A percentile compares a stretch with the other conserved stretches of the same genome.
phyloP scores from a whole-genome alignment of 2,797 vertebrate species.

The Enoplosus armatus region DNA sequence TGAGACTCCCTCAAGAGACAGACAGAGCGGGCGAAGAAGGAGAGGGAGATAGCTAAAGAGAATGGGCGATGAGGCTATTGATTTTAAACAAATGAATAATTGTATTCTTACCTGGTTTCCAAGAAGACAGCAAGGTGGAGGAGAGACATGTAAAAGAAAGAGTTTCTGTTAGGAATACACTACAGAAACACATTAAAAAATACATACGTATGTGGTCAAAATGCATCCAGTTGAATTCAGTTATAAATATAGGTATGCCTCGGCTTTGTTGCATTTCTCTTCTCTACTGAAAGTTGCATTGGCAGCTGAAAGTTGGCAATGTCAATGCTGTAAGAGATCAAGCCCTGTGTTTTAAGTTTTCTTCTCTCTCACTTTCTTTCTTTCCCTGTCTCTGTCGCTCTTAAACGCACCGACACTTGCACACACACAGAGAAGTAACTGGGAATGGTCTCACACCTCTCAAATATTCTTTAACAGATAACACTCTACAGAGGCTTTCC shows the following conservation, averaged over 20 bases:
- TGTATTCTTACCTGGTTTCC: conserved; percentile 76
- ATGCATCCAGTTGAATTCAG: conserved; percentile 6
- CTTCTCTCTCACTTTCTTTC: conserved; percentile 9
- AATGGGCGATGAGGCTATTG: not conserved
- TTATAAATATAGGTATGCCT: conserved; percentile 16
- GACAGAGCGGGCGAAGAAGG: not conserved
- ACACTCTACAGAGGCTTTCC: conserved; percentile 30
- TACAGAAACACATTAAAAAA: conserved; percentile 7
- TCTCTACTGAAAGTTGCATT: conserved; percentile 32
- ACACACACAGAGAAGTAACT: conserved; percentile 22
- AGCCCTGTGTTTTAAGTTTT: conserved; percentile 34
- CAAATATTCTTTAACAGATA: conserved; percentile 50
- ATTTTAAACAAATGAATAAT: not conserved
- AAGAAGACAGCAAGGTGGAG: conserved; percentile 1
- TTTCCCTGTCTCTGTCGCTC: not conserved
- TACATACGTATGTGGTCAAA: not conserved
- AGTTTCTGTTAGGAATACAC: conserved; percentile 38
- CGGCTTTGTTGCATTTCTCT: conserved; percentile 36
- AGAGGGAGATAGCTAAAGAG: not conserved
- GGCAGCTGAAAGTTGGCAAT: conserved; percentile 43
- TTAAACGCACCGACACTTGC: conserved; percentile 24
- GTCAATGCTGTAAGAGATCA: conserved; percentile 53
- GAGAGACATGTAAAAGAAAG: conserved; percentile 66
- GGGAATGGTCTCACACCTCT: conserved; percentile 49
- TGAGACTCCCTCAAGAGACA: not conserved